Evolutionary conservation across 2,113 vertebrate genomes (phyloP).

Genomic region (Lepus americanus): DNA sequence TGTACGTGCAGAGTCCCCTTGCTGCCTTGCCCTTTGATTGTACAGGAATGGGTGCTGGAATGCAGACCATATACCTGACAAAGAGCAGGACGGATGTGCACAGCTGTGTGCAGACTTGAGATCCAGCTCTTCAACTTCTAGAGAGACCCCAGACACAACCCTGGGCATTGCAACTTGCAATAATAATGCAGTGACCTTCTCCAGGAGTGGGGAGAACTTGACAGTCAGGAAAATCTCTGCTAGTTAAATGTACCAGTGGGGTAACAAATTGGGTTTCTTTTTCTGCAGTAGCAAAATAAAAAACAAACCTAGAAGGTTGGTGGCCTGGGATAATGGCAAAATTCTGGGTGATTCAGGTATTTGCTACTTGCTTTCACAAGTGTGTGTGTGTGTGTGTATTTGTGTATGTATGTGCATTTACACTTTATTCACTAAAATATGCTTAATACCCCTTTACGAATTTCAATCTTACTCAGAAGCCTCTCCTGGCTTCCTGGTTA

Average conservation of each 20-base stretch:
- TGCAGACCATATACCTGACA: not conserved
- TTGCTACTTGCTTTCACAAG: not conserved
- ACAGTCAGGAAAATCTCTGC: not conserved
- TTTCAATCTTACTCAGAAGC: not conserved
- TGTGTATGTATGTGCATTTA: not conserved
- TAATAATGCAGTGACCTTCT: not conserved
- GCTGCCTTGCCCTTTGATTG: not conserved
- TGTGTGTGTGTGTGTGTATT: no score
- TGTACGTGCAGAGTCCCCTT: not conserved
- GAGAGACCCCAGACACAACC: not conserved
- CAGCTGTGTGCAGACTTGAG: not conserved
- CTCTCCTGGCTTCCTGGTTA: not conserved
- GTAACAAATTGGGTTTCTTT: not conserved
- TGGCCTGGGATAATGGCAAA: not conserved
- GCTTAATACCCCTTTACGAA: conserved; percentile 8
- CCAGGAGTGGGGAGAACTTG: not conserved
- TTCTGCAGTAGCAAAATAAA: not conserved
- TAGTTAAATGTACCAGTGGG: not conserved
- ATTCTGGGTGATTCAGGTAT: not conserved
- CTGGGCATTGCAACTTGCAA: not conserved
- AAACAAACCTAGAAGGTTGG: not conserved
- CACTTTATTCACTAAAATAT: not conserved
- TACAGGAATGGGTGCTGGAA: not conserved
- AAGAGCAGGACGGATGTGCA: not conserved
- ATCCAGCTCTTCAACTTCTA: not conserved